Percentiles rank a stretch among this genome's conserved stretches.
Evolutionary conservation across 2,113 vertebrate genomes (phyloP).

Genomic region (Xiphophorus maculatus): DNA sequence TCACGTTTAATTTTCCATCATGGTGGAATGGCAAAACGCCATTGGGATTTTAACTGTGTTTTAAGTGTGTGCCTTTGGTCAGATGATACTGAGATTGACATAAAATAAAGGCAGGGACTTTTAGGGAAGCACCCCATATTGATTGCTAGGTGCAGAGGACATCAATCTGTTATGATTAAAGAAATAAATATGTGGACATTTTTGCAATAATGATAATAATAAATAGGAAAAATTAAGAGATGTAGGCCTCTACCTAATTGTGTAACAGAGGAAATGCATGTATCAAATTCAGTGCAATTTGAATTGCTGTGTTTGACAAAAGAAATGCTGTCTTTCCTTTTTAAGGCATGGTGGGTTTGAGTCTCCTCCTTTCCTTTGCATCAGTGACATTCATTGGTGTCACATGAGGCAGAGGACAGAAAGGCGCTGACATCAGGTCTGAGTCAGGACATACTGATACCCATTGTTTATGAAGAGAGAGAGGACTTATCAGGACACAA

Average conservation of each 20-base stretch:
- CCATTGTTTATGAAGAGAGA: slow-evolving; percentile 41
- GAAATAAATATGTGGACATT: no score
- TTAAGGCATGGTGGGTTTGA: background rate
- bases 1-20: no score
- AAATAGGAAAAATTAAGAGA: background rate
- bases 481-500: slow-evolving; percentile 25
- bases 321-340: background rate
- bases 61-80: no score
- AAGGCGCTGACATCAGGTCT: slow-evolving; percentile 27
- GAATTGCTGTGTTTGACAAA: background rate
- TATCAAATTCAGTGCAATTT: background rate
- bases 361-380: background rate
- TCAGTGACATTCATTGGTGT: background rate
- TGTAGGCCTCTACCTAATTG: background rate
- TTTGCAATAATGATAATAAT: background rate
- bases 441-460: slow-evolving; percentile 40
- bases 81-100: no score
- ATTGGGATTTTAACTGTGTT: background rate
- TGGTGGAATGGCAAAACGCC: no score
- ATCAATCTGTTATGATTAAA: no score
- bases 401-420: slow-evolving; percentile 28
- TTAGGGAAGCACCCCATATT: no score
- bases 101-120: no score
- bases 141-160: no score
- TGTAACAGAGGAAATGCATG: background rate